Evolutionary conservation across 92 coral and sea anemone species (phyloP).

Genomic region (Ricordea florida): DNA sequence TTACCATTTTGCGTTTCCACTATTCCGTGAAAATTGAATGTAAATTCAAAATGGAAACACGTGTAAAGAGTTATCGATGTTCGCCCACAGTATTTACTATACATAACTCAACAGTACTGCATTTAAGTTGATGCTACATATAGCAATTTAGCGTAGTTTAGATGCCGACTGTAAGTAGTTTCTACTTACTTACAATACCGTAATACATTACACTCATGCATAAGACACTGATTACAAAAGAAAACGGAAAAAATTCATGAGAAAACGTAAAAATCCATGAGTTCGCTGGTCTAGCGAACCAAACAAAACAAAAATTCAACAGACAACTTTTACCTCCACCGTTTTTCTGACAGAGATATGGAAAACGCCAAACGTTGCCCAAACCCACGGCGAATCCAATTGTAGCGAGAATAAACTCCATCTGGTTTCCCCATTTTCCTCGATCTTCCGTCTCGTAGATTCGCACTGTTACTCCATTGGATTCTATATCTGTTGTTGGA

Average conservation of each 20-base stretch:
- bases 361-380: conserved; percentile 92
- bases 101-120: too few relatives aligned
- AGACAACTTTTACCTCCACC: conserved; percentile 78
- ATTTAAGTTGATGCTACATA: too few relatives aligned
- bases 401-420: conserved; percentile 77
- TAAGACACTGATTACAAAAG: too few relatives aligned
- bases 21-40: too few relatives aligned
- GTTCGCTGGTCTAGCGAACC: not conserved
- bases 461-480: conserved; percentile 40
- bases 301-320: too few relatives aligned
- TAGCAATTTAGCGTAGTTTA: too few relatives aligned
- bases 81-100: not conserved
- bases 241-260: too few relatives aligned
- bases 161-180: too few relatives aligned
- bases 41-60: conserved; percentile 12
- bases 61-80: not conserved
- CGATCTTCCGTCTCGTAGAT: conserved; percentile 54
- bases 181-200: too few relatives aligned
- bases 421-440: conserved; percentile 74
- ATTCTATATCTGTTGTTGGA: conserved; percentile 44
- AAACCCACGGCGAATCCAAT: conserved; percentile 88
- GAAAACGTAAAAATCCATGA: too few relatives aligned
- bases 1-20: too few relatives aligned
- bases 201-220: too few relatives aligned
- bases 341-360: conserved; percentile 86